Evolutionary conservation across 2,113 vertebrate species (phyloP).

Genomic region (Melanocharis versteri): DNA sequence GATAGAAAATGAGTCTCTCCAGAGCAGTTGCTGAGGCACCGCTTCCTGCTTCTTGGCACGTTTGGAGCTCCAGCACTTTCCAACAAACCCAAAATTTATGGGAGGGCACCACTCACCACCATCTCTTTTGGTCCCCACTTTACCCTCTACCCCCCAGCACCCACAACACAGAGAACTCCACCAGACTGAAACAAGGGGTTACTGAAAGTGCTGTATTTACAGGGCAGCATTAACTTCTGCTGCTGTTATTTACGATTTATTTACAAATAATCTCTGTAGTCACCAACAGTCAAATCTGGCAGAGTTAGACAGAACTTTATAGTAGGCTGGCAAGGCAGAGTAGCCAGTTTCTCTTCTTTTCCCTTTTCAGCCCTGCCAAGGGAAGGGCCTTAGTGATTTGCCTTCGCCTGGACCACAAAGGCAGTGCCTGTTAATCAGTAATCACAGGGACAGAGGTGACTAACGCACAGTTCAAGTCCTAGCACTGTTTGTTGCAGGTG

Average conservation of each 20-base stretch:
- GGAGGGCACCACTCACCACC: background rate
- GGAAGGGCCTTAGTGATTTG: background rate
- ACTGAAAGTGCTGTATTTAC: background rate
- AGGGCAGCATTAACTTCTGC: background rate
- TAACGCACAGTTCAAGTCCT: rapidly evolving
- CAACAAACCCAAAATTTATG: background rate
- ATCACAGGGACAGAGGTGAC: background rate
- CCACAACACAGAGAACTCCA: rapidly evolving
- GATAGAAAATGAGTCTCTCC: background rate
- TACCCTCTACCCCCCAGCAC: background rate
- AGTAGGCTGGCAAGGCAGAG: background rate
- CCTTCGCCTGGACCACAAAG: background rate
- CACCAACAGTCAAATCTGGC: background rate
- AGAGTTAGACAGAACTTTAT: background rate
- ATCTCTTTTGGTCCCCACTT: background rate
- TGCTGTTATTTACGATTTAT: background rate
- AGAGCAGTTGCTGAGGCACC: background rate
- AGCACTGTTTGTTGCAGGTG: rapidly evolving
- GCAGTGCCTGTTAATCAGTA: background rate
- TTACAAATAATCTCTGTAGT: background rate
- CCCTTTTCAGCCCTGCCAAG: background rate
- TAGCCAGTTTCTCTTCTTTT: background rate
- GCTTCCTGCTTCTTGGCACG: rapidly evolving
- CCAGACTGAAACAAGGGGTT: background rate
- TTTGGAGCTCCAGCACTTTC: background rate